A percentile compares a stretch with the other conserved stretches of the same genome.
These are phyloP conservation scores for Tinea pellionella DNA, from an alignment of 2,888 invertebrate genomes.

Conservation along the genomic window DNA sequence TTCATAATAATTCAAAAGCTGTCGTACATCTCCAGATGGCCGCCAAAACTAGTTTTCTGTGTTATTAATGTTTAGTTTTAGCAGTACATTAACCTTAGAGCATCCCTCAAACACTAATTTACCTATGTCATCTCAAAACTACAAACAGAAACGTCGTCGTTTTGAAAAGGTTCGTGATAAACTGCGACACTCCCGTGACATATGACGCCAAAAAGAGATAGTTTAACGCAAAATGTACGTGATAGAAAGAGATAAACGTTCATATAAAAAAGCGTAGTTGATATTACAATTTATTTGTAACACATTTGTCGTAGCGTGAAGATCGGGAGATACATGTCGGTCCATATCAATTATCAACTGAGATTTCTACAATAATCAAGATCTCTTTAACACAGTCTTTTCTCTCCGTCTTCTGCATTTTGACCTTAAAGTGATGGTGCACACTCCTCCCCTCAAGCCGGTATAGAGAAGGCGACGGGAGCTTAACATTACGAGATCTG, in stretches of 20 bases:
- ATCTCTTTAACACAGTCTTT: too few species aligned
- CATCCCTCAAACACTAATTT: conserved; percentile 15
- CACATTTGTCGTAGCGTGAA: conserved; percentile 70
- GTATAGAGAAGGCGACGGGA: too few species aligned
- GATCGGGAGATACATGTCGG: conserved; percentile 64
- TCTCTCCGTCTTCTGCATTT: too few species aligned
- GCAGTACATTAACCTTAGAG: conserved; percentile 10
- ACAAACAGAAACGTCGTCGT: conserved; percentile 52
- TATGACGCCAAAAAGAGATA: conserved; percentile 36
- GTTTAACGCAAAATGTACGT: conserved; percentile 24
- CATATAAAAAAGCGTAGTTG: conserved; percentile 59
- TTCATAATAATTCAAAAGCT: too few species aligned
- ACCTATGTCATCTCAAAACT: conserved; percentile 21
- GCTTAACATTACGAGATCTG: too few species aligned
- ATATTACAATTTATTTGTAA: conserved; percentile 70
- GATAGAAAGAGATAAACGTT: conserved; percentile 29
- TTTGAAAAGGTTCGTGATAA: conserved; percentile 54
- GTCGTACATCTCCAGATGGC: too few species aligned
- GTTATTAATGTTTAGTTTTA: too few species aligned
- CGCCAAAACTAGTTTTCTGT: too few species aligned
- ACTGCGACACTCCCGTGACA: conserved; percentile 48
- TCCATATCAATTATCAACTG: conserved; percentile 63
- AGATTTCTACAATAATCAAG: too few species aligned
- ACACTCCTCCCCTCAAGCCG: too few species aligned
- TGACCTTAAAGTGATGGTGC: too few species aligned